These are phyloP conservation scores for Ctenomys sociabilis DNA, from an alignment of 2,113 vertebrate species.

Conservation along the genomic window DNA sequence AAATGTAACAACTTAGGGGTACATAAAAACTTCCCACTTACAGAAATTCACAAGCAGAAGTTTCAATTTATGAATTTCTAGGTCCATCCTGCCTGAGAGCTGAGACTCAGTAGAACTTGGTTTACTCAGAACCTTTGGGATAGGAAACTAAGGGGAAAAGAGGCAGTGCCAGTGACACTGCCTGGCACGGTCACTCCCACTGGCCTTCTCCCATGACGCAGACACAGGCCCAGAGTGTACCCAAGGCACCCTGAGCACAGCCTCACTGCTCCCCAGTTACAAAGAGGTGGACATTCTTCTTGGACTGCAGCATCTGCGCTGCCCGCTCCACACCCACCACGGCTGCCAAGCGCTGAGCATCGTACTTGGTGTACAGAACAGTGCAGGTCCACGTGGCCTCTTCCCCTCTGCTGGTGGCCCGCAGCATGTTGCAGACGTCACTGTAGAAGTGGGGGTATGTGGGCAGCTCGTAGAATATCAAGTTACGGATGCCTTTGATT, in stretches of 20 bases:
- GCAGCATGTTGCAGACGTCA: slow-evolving; percentile 97
- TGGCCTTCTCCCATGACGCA: not conserved
- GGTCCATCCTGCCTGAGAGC: not conserved
- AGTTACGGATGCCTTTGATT: slow-evolving; percentile 94
- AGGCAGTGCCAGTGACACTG: rapidly evolving
- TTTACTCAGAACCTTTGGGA: not conserved
- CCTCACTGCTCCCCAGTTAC: slow-evolving; percentile 91
- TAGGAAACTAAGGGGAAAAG: not conserved
- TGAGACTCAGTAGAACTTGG: not conserved
- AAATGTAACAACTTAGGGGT: not conserved
- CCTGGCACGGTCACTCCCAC: not conserved
- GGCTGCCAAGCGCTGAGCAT: slow-evolving; percentile 92
- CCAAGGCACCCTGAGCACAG: not conserved
- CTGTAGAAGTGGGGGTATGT: slow-evolving; percentile 97
- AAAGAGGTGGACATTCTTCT: slow-evolving; percentile 95
- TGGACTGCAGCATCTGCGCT: slow-evolving; percentile 96
- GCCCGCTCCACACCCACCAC: slow-evolving; percentile 93
- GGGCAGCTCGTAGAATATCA: slow-evolving; percentile 97
- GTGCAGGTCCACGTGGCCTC: slow-evolving; percentile 97
- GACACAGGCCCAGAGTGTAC: rapidly evolving
- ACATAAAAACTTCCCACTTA: slow-evolving; percentile 2
- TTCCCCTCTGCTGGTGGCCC: slow-evolving; percentile 84
- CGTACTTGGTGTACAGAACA: slow-evolving; percentile 94
- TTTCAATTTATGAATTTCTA: not conserved
- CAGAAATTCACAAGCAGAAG: not conserved